phyloP scores from a whole-genome alignment of 1,140 invertebrate genomes.

The Ips typographus region DNA sequence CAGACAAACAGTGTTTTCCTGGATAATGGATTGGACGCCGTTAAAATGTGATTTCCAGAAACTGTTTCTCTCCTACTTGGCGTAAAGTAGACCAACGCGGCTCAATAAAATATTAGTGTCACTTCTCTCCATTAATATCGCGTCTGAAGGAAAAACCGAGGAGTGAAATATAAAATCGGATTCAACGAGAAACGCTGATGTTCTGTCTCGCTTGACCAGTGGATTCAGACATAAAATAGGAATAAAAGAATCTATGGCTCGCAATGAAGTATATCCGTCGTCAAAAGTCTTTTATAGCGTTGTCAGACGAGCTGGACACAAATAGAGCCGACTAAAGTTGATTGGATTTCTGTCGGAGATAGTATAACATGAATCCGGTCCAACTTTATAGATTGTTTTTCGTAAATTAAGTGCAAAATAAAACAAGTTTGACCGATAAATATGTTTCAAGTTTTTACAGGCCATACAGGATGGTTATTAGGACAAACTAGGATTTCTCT shows the following conservation, averaged over 20 bases:
- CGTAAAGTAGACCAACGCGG: not conserved
- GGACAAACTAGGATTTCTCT: not conserved
- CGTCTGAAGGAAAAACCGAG: too few species aligned
- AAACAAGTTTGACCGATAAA: constrained; percentile 7
- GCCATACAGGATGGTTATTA: not conserved
- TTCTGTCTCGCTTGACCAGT: constrained; percentile 6
- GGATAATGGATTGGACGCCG: constrained; percentile 11
- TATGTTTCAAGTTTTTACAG: not conserved
- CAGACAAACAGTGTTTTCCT: constrained; percentile 4
- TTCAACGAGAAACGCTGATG: constrained; percentile 6
- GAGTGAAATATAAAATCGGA: not conserved
- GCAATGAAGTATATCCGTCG: constrained; percentile 28
- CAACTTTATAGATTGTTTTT: constrained; percentile 26
- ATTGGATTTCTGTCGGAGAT: constrained; percentile 30
- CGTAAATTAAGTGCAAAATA: constrained; percentile 29
- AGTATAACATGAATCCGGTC: constrained; percentile 22
- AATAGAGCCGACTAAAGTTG: constrained; percentile 28
- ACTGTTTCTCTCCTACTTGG: not conserved
- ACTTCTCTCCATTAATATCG: too few species aligned
- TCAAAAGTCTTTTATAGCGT: constrained; percentile 29
- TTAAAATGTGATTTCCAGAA: constrained; percentile 5
- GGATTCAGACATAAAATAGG: constrained; percentile 17
- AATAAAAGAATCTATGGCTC: constrained; percentile 27
- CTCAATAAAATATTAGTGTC: too few species aligned
- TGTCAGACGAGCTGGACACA: constrained; percentile 27